Base-by-base conservation (phyloP, 2,113 vertebrate species). In the Ardeotis arabs region DNA sequence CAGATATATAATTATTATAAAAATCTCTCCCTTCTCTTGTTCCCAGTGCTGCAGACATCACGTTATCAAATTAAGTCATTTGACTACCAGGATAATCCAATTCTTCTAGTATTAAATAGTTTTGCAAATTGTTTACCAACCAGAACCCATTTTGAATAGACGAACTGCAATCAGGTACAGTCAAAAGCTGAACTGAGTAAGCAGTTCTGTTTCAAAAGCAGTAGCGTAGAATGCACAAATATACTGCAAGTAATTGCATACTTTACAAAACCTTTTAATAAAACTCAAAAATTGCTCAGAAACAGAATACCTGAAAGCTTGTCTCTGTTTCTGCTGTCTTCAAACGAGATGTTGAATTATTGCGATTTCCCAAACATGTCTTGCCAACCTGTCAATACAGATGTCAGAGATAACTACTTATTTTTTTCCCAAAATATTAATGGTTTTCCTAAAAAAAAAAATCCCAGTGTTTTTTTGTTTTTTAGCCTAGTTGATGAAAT, bases 271-370 rank as follows among this genome's bases (percentile, higher is more conserved):
- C 11, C 23, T 84, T 64, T 84, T 8, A 60, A 27, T 68, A 81
- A 64, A 84, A 31, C 1, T 19, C 29, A 3, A 19, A 2, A 82
- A n/a, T 59, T 56, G 10, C 18, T 60, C 16, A 39, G 84, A 59
- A 78, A 68, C 4, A 31, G 8, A 58, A 56, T 98, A 98, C 98
- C 98, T 98, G 97, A 59, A 95, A 80, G 27, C n/a, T 63, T 18
- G 56, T 50, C 50, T 97, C 90, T 85, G 90, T n/a, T 91, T 97
- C 95, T 89, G 73, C 41, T 39, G 86, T 85, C 66, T 88, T 89
- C 82, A 95, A 68, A 82, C 1, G 95, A 35, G 93, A 35, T 3
- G 59, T 81, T 41, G 96, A 97, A 81, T 97, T 96, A 56, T 20
- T 95, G 33, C 4, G 92, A 50, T 94, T 98, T 67, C 76, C 90